Base-by-base conservation (phyloP, 2,888 invertebrate genomes). In the Schizaphis graminum region DNA sequence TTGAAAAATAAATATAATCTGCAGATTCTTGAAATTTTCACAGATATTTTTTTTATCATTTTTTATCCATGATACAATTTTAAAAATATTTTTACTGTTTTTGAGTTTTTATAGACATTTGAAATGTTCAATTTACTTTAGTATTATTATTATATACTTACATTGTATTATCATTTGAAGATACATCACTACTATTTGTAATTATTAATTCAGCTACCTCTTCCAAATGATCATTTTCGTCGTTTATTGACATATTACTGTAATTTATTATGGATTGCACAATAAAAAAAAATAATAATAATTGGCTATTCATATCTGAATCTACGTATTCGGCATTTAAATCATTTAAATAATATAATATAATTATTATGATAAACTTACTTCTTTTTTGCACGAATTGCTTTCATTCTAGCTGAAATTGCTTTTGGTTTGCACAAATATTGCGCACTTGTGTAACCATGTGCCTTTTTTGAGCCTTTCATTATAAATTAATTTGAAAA, bases 131-230 rank as follows among this genome's bases (percentile, higher is more conserved):
- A 67, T 67, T 67, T 67, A 67, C 26, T 67, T 28, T n/a, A 67
- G 26, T 67, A n/a, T n/a, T 67, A 67, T 67, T 47, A 47, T 49
- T 49, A 49, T 49, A 11, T 49, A 67, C 67, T 67, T 67, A 67
- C 67, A 67, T 67, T 67, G 67, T 67, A 67, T n/a, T 67, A 67
- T 67, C 67, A 67, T 67, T 67, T 67, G 67, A 13, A 67, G n/a
- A 67, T n/a, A 77, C 16, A 35, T 35, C 11, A n/a, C 0, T 77
- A 77, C 77, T 77, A 77, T 77, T 77, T 77, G 16, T 35, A 77
- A 77, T 77, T 77, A 11, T 77, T 35, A 77, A n/a, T 77, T 77
- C 77, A 77, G 77, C 77, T 77, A 4, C 77, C 13, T 77, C 77
- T 77, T 77, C 77, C 21, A n/a, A 77, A 35, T 77, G 35, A 11